These are phyloP conservation scores for Indri indri DNA, from an alignment of 2,113 vertebrate genomes.

Conservation along the genomic window DNA sequence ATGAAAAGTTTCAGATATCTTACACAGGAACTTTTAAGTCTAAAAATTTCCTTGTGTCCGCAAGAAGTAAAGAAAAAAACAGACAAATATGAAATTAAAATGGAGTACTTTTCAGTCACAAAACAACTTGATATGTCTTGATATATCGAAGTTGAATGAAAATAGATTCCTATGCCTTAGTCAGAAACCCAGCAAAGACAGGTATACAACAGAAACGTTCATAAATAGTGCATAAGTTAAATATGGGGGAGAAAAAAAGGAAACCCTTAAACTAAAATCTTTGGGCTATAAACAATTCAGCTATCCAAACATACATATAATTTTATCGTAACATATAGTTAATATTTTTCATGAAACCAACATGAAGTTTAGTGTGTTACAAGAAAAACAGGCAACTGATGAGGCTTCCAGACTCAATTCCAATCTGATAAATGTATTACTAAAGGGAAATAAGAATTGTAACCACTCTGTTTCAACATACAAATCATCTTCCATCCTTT, in stretches of 20 bases:
- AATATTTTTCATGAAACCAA: constrained; percentile 28
- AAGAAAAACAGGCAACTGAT: constrained; percentile 16
- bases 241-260: not conserved
- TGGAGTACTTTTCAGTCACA: not conserved
- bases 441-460: constrained; percentile 33
- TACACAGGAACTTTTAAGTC: constrained; percentile 12
- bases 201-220: not conserved
- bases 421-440: constrained; percentile 32
- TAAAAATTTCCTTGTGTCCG: constrained; percentile 24
- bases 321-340: constrained; percentile 21
- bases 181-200: constrained; percentile 21
- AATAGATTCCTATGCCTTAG: constrained; percentile 3
- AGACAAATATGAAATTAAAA: constrained; percentile 26
- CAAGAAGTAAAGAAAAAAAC: constrained; percentile 6
- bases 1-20: constrained; percentile 5
- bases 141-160: not conserved
- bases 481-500: constrained; percentile 35
- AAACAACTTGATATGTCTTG: not conserved
- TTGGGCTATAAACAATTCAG: constrained; percentile 13
- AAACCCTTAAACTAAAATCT: constrained; percentile 49
- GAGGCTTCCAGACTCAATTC: constrained; percentile 25
- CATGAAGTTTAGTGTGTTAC: not conserved
- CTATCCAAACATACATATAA: constrained; percentile 35
- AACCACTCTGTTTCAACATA: constrained; percentile 6
- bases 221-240: constrained; percentile 39